Percentiles rank a stretch among this genome's conserved stretches.
Conservation (phyloP, 2,113 vertebrate genomes). For the Recurvirostra avosetta region DNA sequence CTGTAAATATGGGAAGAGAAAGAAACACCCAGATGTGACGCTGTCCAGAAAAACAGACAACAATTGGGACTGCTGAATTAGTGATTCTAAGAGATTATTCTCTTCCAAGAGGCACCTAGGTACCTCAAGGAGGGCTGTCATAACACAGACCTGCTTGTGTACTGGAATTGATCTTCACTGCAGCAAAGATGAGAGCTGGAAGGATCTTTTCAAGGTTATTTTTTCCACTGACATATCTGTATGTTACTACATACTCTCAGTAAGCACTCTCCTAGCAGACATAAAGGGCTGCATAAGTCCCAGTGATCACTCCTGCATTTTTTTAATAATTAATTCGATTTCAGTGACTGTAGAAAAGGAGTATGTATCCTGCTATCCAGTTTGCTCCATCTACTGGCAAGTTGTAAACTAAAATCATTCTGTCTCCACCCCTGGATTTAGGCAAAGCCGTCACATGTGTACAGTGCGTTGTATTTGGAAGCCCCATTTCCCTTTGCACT, state of each 20-base stretch:
- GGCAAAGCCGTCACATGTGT: background rate
- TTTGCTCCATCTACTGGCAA: background rate
- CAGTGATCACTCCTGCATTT: background rate
- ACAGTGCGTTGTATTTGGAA: rapidly evolving
- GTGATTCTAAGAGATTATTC: background rate
- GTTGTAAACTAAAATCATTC: background rate
- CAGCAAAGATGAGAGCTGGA: background rate
- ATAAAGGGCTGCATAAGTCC: rapidly evolving
- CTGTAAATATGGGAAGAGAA: background rate
- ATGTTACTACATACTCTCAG: background rate
- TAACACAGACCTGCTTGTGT: background rate
- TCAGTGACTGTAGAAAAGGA: background rate
- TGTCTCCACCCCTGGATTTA: background rate
- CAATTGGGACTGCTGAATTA: background rate
- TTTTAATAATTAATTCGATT: background rate
- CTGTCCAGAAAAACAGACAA: background rate
- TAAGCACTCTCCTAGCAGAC: background rate
- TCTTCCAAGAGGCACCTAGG: background rate
- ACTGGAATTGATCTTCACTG: background rate
- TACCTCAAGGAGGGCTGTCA: background rate
- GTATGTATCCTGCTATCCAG: background rate
- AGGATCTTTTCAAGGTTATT: background rate
- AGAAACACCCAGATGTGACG: rapidly evolving
- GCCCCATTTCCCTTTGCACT: background rate
- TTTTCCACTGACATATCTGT: rapidly evolving